Conservation (phyloP, 2,888 invertebrate species). For the Cecidostiba fungosa region DNA sequence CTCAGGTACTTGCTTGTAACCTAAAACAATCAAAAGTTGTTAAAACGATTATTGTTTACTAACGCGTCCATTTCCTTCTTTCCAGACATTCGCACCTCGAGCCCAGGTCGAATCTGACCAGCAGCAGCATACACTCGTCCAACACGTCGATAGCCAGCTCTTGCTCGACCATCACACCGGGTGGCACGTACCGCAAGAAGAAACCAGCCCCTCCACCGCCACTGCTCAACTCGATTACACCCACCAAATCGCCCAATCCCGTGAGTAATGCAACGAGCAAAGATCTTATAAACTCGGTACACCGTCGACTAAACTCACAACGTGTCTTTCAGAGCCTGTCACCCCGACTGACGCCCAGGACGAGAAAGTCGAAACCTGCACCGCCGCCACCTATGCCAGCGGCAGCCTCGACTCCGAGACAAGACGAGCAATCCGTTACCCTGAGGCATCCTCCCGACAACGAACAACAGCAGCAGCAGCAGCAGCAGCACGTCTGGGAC, state of each 20-base stretch:
- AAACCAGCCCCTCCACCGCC: conserved; percentile 86
- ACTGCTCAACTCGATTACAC: conserved; percentile 56
- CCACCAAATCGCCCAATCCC: conserved; percentile 10
- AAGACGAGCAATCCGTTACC: not conserved
- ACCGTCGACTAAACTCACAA: conserved; percentile 28
- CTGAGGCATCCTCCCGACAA: conserved; percentile 4
- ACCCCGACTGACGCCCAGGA: conserved; percentile 81
- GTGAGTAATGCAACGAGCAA: not conserved
- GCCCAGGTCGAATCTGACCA: conserved; percentile 72
- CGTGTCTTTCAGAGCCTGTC: conserved; percentile 68
- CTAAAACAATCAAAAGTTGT: not conserved
- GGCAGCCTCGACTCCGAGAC: not conserved
- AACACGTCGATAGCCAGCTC: conserved; percentile 79
- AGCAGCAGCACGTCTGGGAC: conserved; percentile 76
- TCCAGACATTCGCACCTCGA: conserved; percentile 73
- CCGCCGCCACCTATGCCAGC: conserved; percentile 83
- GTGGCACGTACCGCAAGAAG: conserved; percentile 83
- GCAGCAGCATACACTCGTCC: conserved; percentile 76
- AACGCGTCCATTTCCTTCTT: too few relatives aligned
- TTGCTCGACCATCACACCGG: conserved; percentile 79
- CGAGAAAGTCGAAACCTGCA: conserved; percentile 85
- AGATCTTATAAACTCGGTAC: not conserved
- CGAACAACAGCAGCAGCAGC: conserved; percentile 22
- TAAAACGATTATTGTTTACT: too few relatives aligned
- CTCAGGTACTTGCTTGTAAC: conserved; percentile 74